A percentile compares a stretch with the other conserved stretches of the same genome.
Evolutionary conservation across 64 coral and sea anemone species (phyloP).

Genomic region (Actinia equina): DNA sequence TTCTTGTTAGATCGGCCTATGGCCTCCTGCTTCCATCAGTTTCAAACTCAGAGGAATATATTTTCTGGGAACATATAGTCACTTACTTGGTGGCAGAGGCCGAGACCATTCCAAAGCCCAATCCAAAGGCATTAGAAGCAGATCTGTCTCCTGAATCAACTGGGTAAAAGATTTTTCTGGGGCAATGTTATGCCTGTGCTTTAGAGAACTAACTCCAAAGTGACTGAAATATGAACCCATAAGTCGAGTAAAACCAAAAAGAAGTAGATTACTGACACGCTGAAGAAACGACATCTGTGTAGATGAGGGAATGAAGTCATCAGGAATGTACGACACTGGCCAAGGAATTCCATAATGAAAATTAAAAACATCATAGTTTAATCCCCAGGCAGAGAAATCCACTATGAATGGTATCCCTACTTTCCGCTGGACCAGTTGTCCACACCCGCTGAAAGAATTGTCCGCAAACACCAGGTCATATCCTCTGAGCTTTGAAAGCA

Average conservation of each 20-base stretch:
- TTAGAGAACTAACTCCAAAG: not conserved
- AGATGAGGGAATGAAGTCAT: not conserved
- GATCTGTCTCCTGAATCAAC: conserved; percentile 7
- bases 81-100: conserved; percentile 25
- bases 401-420: conserved; percentile 16
- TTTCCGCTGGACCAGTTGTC: not conserved
- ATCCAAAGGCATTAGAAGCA: conserved; percentile 11
- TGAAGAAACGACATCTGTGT: not conserved
- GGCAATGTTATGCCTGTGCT: conserved; percentile 15
- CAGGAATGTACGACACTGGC: conserved; percentile 7
- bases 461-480: conserved; percentile 18
- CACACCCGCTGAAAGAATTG: not conserved
- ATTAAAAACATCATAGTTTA: not conserved
- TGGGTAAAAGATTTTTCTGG: not conserved
- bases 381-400: not conserved
- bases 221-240: not conserved
- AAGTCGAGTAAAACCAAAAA: not conserved
- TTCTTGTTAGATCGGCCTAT: too few species aligned
- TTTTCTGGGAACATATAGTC: not conserved
- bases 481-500: conserved; percentile 9
- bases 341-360: not conserved
- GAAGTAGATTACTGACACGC: not conserved
- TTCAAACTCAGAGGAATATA: not conserved
- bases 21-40: too few species aligned
- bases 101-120: conserved; percentile 27